Evolutionary conservation across 2,797 vertebrate species (phyloP).

Genomic region (Brachyrhaphis roseni): DNA sequence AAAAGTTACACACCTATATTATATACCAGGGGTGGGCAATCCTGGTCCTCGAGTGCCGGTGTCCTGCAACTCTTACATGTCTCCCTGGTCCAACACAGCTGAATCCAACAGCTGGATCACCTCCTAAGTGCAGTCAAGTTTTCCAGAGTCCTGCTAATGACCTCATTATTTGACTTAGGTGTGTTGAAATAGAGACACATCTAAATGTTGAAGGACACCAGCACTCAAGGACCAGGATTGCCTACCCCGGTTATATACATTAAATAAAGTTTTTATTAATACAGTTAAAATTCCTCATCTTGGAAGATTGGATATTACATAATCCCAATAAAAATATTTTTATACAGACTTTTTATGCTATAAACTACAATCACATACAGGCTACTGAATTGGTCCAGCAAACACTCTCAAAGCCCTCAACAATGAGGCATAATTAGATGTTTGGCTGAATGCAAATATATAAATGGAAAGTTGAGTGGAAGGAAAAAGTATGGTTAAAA

Average conservation of each 20-base stretch:
- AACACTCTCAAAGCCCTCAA: not conserved
- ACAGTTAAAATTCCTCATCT: not conserved
- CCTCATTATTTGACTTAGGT: too few species aligned
- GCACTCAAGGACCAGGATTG: too few species aligned
- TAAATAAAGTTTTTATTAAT: not conserved
- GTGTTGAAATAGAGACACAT: too few species aligned
- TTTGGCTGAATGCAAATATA: not conserved
- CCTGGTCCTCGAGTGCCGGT: too few species aligned
- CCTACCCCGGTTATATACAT: too few species aligned
- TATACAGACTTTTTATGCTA: not conserved
- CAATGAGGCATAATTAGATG: not conserved
- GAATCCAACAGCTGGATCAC: too few species aligned
- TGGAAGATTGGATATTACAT: not conserved
- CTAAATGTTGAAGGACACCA: too few species aligned
- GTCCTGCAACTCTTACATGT: too few species aligned
- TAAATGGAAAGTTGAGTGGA: not conserved
- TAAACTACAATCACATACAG: not conserved
- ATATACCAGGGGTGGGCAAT: too few species aligned
- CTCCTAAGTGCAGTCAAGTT: too few species aligned
- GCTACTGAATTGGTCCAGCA: not conserved
- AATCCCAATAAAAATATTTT: not conserved
- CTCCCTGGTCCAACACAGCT: too few species aligned
- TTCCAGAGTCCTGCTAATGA: too few species aligned
- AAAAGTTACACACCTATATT: not conserved
- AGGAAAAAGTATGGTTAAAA: not conserved